Evolutionary conservation across 2,797 vertebrate genomes (phyloP).

Genomic region (Thalassophryne amazonica): DNA sequence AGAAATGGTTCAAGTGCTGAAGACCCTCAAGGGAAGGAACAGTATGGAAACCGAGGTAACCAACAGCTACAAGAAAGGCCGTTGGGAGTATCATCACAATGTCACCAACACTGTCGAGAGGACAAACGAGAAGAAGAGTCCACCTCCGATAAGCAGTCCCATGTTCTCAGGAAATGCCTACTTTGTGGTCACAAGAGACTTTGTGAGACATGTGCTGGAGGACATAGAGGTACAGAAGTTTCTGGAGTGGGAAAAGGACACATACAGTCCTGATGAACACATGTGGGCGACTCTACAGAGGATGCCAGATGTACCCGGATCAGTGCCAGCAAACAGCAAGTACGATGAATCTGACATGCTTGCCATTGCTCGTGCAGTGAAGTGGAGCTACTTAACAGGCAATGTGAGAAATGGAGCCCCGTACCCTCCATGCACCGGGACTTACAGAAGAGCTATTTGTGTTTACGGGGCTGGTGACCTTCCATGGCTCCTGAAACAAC

Average conservation of each 20-base stretch:
- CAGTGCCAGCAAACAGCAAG: slow-evolving; percentile 71
- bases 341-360: slow-evolving; percentile 85
- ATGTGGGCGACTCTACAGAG: slow-evolving; percentile 89
- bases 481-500: slow-evolving; percentile 81
- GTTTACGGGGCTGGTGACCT: slow-evolving; percentile 87
- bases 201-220: slow-evolving; percentile 79
- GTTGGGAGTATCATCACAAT: slow-evolving; percentile 78
- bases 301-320: slow-evolving; percentile 82
- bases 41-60: slow-evolving; percentile 82
- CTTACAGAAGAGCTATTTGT: slow-evolving; percentile 76
- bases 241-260: slow-evolving; percentile 89
- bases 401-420: slow-evolving; percentile 78
- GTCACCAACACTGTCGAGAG: slow-evolving; percentile 31
- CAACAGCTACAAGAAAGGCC: slow-evolving; percentile 45
- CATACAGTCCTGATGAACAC: slow-evolving; percentile 90
- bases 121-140: slow-evolving; percentile 57
- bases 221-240: slow-evolving; percentile 60
- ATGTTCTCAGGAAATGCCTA: slow-evolving; percentile 90
- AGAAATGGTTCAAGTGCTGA: slow-evolving; percentile 79
- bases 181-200: slow-evolving; percentile 79
- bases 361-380: slow-evolving; percentile 82
- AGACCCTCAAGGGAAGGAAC: slow-evolving; percentile 78
- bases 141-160: slow-evolving; percentile 76
- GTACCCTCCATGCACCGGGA: slow-evolving; percentile 81
- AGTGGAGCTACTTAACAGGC: slow-evolving; percentile 82